These are phyloP conservation scores for Digitonthophagus gazella DNA, from an alignment of 2,888 invertebrate species.

Conservation along the genomic window DNA sequence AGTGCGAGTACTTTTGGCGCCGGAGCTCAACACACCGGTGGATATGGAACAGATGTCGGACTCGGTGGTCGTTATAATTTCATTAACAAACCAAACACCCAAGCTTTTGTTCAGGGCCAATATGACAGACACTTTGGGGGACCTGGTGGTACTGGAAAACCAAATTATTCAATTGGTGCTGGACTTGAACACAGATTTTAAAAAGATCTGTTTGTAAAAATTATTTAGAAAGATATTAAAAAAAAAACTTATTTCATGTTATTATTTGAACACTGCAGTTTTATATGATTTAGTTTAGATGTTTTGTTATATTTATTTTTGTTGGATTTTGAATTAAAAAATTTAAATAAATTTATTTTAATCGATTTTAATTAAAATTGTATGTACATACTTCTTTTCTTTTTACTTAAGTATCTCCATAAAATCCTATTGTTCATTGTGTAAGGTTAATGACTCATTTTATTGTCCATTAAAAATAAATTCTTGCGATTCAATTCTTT, in stretches of 20 bases:
- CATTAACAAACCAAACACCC: slow-evolving; percentile 25
- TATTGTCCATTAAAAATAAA: too few relatives aligned
- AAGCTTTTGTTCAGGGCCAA: slow-evolving; percentile 26
- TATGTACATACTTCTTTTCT: too few relatives aligned
- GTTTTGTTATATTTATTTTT: too few relatives aligned
- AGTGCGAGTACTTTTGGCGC: slow-evolving; percentile 25
- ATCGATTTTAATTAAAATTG: too few relatives aligned
- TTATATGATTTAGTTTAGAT: not conserved
- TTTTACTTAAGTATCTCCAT: too few relatives aligned
- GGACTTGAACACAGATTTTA: slow-evolving; percentile 27
- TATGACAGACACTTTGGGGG: slow-evolving; percentile 33
- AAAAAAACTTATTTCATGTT: not conserved
- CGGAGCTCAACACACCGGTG: slow-evolving; percentile 23
- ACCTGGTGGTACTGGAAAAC: slow-evolving; percentile 28
- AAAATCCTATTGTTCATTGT: too few relatives aligned
- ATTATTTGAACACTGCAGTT: not conserved
- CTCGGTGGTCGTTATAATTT: slow-evolving; percentile 23
- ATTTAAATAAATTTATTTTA: too few relatives aligned
- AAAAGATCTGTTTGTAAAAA: not conserved
- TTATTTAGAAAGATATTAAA: too few relatives aligned
- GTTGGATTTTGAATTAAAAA: too few relatives aligned
- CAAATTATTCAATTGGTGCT: slow-evolving; percentile 32
- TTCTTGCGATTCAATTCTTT: too few relatives aligned
- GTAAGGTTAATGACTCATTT: too few relatives aligned
- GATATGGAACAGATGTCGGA: slow-evolving; percentile 26